These are phyloP conservation scores for Chiroxiphia lanceolata DNA, from an alignment of 2,797 vertebrate genomes.

Conservation along the genomic window DNA sequence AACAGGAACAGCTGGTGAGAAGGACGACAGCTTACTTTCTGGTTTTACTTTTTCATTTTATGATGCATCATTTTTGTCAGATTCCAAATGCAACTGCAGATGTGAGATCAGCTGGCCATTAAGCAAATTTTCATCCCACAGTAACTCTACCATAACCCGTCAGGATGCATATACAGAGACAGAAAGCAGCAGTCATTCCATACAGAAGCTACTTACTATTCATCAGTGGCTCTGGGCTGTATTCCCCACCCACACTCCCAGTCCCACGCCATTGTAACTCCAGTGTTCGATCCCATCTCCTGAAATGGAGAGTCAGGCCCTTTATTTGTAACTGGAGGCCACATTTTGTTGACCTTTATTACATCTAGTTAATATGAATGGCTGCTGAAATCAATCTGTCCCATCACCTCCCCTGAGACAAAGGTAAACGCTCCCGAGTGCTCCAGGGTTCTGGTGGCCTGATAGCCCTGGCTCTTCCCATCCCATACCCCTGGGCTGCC, in stretches of 20 bases:
- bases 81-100: not conserved
- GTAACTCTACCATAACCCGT: not conserved
- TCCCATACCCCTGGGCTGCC: not conserved
- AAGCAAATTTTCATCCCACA: not conserved
- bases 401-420: not conserved
- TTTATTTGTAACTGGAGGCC: constrained; percentile 23
- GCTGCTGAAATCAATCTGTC: not conserved
- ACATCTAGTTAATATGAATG: not conserved
- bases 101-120: not conserved
- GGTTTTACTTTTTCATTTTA: not conserved
- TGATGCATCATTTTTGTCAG: not conserved
- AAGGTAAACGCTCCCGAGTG: not conserved
- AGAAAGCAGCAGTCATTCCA: not conserved
- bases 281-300: not conserved
- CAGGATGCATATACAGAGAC: not conserved
- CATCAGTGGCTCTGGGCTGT: not conserved
- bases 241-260: not conserved
- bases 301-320: not conserved
- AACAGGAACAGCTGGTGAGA: not conserved
- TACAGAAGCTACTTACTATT: not conserved
- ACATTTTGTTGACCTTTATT: not conserved
- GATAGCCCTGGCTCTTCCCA: not conserved
- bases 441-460: not conserved
- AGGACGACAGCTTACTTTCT: not conserved
- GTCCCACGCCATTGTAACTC: fast-evolving